Conservation (phyloP, 2,888 invertebrate genomes). For the Plebejus anna region DNA sequence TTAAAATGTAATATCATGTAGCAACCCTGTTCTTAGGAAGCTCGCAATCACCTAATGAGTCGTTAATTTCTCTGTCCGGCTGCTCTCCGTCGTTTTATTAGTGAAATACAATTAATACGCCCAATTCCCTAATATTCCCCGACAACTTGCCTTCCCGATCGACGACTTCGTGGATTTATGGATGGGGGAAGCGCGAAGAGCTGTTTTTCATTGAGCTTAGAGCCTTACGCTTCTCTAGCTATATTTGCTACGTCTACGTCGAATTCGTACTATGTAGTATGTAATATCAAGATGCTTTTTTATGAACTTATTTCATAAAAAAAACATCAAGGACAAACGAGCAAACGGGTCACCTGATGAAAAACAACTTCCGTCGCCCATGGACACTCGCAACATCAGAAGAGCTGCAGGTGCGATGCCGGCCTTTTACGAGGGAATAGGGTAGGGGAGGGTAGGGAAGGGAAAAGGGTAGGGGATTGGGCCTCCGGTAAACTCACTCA, state of each 20-base stretch:
- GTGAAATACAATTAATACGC: constrained; percentile 51
- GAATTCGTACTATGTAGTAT: background rate
- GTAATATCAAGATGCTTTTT: too few species aligned
- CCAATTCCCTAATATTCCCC: constrained; percentile 47
- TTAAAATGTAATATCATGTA: too few species aligned
- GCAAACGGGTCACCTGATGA: too few species aligned
- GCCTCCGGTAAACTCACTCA: too few species aligned
- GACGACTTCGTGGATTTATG: background rate
- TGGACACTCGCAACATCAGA: too few species aligned
- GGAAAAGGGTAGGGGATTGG: too few species aligned
- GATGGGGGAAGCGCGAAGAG: background rate
- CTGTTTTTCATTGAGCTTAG: constrained; percentile 3
- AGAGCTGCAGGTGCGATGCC: too few species aligned
- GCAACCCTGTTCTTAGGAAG: constrained; percentile 51
- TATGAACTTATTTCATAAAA: too few species aligned
- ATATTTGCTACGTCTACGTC: background rate
- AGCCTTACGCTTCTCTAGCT: background rate
- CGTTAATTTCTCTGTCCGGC: constrained; percentile 49
- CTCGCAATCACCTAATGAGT: constrained; percentile 63
- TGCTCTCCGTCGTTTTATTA: constrained; percentile 49
- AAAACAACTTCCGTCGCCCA: too few species aligned
- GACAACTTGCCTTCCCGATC: constrained; percentile 36
- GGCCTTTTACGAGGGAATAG: too few species aligned
- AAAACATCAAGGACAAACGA: too few species aligned
- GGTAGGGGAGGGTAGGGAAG: too few species aligned